Evolutionary conservation across 35 echinoderm and acorn worm genomes (phyloP).

Genomic region (Patiria miniata): DNA sequence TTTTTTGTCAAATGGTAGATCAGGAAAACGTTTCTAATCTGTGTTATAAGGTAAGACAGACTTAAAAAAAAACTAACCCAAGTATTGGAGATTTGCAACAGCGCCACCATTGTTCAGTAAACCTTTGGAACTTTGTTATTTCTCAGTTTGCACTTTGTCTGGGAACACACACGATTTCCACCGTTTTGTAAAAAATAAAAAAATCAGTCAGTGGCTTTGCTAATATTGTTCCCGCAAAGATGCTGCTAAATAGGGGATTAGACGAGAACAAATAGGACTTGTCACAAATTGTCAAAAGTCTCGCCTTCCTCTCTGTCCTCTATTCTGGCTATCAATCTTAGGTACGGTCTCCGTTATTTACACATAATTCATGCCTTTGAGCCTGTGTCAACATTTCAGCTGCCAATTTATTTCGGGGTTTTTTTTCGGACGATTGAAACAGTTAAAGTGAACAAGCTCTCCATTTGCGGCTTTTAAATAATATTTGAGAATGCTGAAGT

Average conservation of each 20-base stretch:
- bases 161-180: background rate
- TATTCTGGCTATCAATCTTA: background rate
- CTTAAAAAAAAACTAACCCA: background rate
- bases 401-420: background rate
- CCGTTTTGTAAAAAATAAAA: background rate
- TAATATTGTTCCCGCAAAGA: background rate
- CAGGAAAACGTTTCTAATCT: background rate
- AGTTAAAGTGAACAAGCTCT: background rate
- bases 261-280: background rate
- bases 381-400: background rate
- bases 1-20: background rate
- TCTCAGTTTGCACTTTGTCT: background rate
- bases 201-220: background rate
- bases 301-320: background rate
- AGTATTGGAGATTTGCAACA: background rate
- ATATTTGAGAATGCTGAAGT: background rate
- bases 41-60: background rate
- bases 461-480: background rate
- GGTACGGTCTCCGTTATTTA: background rate
- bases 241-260: background rate
- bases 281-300: conserved; percentile 2
- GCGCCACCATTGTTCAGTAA: too few relatives aligned
- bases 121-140: background rate
- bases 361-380: background rate
- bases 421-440: background rate